Evolutionary conservation across 1,140 invertebrate genomes (phyloP).

Genomic region (Cryptotermes secundus): DNA sequence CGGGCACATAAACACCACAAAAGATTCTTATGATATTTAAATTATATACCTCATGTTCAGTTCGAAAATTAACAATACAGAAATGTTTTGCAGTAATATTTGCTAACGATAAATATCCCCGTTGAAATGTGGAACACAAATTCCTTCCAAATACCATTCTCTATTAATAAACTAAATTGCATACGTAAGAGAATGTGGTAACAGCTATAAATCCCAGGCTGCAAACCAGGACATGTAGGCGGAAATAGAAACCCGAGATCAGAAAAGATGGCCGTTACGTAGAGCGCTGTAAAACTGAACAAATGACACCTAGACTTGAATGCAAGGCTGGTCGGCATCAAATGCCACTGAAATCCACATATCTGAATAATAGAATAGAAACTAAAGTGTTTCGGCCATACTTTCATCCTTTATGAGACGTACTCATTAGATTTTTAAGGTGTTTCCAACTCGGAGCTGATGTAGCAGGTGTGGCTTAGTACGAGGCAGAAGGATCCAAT

Average conservation of each 20-base stretch:
- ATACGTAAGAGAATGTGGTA: not conserved
- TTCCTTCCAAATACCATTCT: not conserved
- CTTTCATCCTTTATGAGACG: not conserved
- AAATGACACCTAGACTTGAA: not conserved
- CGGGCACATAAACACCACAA: too few relatives aligned
- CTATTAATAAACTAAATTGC: not conserved
- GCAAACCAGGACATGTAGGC: not conserved
- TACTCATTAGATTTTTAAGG: not conserved
- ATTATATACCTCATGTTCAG: too few relatives aligned
- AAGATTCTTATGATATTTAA: too few relatives aligned
- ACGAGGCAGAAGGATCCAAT: not conserved
- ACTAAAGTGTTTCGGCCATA: not conserved
- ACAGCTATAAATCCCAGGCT: not conserved
- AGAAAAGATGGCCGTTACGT: not conserved
- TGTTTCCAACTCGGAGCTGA: not conserved
- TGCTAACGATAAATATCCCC: too few relatives aligned
- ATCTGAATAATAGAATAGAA: not conserved
- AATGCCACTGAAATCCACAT: not conserved
- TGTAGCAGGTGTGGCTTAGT: not conserved
- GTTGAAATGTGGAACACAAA: too few relatives aligned
- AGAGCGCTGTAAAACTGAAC: not conserved
- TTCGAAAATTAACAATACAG: too few relatives aligned
- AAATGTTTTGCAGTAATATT: too few relatives aligned
- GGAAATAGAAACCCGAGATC: not conserved
- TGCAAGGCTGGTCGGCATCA: not conserved